A percentile compares a stretch with the other conserved stretches of the same genome.
Conservation (phyloP, 37 sponge, comb jelly and placozoan species). For the Eunapius fragilis region DNA sequence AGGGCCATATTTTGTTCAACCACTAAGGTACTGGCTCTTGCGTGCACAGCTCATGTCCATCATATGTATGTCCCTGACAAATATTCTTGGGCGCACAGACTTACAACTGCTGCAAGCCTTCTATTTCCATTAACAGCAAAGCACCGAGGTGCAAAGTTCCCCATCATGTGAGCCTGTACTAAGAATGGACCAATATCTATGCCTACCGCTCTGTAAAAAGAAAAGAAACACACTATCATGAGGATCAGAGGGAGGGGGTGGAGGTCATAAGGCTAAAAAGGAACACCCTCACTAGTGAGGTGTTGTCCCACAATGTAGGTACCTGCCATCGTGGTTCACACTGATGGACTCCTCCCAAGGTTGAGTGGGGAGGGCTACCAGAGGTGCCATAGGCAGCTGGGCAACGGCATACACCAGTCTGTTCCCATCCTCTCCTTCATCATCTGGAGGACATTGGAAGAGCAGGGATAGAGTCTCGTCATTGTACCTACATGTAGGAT, state of each 20-base stretch:
- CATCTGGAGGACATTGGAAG: conserved; percentile 1
- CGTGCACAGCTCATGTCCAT: too few relatives aligned
- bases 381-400: conserved; percentile 20
- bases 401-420: conserved; percentile 24
- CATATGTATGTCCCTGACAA: background rate
- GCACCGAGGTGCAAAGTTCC: conserved; percentile 20
- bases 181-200: conserved; percentile 35
- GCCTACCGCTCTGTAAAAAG: background rate
- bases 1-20: too few relatives aligned
- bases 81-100: background rate
- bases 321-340: too few relatives aligned
- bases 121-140: conserved; percentile 51
- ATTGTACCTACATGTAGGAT: background rate
- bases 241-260: too few relatives aligned
- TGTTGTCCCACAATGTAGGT: too few relatives aligned
- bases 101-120: conserved; percentile 68
- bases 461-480: conserved; percentile 30
- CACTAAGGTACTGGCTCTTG: too few relatives aligned
- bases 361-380: background rate
- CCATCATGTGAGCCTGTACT: conserved; percentile 31
- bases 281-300: too few relatives aligned
- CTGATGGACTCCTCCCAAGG: too few relatives aligned
- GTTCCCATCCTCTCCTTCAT: background rate
- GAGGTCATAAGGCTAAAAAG: too few relatives aligned
- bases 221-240: too few relatives aligned